Base-by-base conservation (phyloP, 2,888 invertebrate species). In the Netelia melanura region DNA sequence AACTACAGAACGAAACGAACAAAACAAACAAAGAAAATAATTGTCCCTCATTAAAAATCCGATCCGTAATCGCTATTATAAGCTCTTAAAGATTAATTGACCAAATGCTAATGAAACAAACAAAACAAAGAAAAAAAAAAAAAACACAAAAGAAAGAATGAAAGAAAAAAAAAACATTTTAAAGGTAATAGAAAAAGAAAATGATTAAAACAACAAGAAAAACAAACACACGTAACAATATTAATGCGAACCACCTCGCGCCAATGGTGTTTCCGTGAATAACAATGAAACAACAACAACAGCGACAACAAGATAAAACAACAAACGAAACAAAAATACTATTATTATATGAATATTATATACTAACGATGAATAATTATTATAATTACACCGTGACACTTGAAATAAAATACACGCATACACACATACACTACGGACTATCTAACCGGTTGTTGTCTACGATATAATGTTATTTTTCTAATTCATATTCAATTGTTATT, bases 391-490 rank as follows among this genome's bases (percentile, higher is more conserved):
- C 38, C n/a, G 71, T 74, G 83, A 81, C 65, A 83, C 77, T 75
- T 56, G 30, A 83, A 74, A 75, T 77, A 75, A 30, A 75, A 62
- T 54, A 74, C 23, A 54, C 56, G 52, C 67, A 56, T 30, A 17
- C 17, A 84, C 75, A 82, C 79, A 56, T 75, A 83, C 71, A 80
- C 91, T 17, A 90, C 86, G 88, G 86, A 92, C 90, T 90, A 90
- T 92, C 90, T 92, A 92, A 93, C 89, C 92, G 84, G 91, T 93
- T 93, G 93, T 93, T 93, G 93, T 93, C 92, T 93, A 93, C 92
- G 89, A 93, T 93, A 93, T 92, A 92, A 93, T 91, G 93, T 93
- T 93, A 93, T 93, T 93, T 93, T 93, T 93, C 92, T 93, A 93
- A 93, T 93, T 93, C 92, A 92, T 92, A 92, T 93, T 93, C 90